Conservation (phyloP, 2,113 vertebrate species). For the Tychaedon coryphoeus region DNA sequence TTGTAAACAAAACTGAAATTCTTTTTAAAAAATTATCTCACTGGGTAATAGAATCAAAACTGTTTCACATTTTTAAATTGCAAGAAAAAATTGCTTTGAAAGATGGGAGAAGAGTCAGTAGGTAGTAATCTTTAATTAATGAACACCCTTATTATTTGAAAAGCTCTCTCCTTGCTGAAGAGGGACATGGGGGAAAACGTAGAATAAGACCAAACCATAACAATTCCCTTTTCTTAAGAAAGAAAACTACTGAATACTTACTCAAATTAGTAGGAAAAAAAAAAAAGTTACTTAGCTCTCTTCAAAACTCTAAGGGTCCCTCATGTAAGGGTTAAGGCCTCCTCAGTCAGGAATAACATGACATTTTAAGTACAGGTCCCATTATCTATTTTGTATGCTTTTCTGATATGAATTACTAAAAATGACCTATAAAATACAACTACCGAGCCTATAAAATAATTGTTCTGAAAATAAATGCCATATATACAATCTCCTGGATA, state of each 20-base stretch:
- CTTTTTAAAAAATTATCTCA: not conserved
- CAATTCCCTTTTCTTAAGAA: not conserved
- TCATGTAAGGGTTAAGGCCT: not conserved
- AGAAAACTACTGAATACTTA: not conserved
- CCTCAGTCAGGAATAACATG: not conserved
- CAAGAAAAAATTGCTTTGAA: not conserved
- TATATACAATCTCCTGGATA: not conserved
- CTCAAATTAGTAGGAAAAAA: not conserved
- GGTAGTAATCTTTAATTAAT: not conserved
- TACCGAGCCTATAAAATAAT: not conserved
- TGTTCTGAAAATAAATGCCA: not conserved
- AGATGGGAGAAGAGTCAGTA: not conserved
- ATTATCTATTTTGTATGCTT: not conserved
- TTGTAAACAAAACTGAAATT: not conserved
- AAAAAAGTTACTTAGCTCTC: not conserved
- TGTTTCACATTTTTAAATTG: not conserved
- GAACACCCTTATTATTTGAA: not conserved
- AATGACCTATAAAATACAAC: not conserved
- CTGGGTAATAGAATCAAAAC: not conserved
- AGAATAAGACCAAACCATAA: not conserved
- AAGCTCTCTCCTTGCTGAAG: not conserved
- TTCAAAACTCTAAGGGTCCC: not conserved
- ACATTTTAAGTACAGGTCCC: not conserved
- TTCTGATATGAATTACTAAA: not conserved
- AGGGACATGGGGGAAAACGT: not conserved